phyloP scores from a whole-genome alignment of 2,797 vertebrate species.

The Brachyrhaphis roseni region DNA sequence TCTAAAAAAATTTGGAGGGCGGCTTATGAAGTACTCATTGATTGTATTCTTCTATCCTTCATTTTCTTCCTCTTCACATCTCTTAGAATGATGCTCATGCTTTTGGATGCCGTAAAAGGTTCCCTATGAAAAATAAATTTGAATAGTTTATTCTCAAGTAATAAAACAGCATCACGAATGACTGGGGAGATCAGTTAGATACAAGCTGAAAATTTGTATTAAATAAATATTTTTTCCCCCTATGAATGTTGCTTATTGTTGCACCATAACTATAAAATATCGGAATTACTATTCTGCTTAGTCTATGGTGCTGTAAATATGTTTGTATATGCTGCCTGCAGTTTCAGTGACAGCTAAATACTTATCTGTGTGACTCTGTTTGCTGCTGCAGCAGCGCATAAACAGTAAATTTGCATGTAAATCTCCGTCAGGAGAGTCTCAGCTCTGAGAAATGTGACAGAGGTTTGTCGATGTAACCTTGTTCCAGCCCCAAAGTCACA shows the following conservation, averaged over 20 bases:
- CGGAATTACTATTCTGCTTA: conserved; percentile 21
- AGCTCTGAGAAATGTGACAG: conserved; percentile 32
- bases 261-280: conserved; percentile 35
- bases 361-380: conserved; percentile 7
- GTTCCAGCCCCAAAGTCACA: conserved; percentile 43
- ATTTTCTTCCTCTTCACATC: background rate
- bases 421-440: conserved; percentile 40
- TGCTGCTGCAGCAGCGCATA: conserved; percentile 17
- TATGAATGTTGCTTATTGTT: background rate
- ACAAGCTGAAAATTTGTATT: background rate
- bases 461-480: conserved; percentile 38
- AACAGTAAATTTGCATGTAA: conserved; percentile 23
- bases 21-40: background rate
- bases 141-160: background rate
- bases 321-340: conserved; percentile 9
- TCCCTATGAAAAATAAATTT: background rate
- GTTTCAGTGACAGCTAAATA: conserved; percentile 38
- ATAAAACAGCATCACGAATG: background rate
- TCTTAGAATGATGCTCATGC: background rate
- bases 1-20: background rate
- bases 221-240: background rate
- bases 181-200: background rate
- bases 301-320: conserved; percentile 32
- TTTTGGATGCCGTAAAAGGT: background rate
- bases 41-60: background rate